These are phyloP conservation scores for Myopa testacea DNA, from an alignment of 2,888 invertebrate species.

Conservation along the genomic window DNA sequence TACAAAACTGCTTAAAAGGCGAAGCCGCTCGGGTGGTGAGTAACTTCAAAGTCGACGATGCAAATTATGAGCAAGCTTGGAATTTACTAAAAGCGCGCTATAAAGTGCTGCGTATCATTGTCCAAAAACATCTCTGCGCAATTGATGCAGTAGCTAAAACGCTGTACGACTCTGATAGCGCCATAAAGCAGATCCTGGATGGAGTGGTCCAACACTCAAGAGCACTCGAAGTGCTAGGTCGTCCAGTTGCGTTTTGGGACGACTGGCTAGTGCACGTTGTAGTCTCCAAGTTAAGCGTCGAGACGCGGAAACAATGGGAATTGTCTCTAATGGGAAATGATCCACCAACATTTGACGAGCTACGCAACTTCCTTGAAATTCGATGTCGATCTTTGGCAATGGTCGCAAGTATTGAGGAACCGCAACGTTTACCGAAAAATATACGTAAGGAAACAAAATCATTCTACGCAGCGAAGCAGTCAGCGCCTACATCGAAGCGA, in stretches of 20 bases:
- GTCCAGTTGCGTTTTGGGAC: not conserved
- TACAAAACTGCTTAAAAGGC: not conserved
- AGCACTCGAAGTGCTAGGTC: not conserved
- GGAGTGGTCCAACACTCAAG: not conserved
- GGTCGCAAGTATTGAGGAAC: not conserved
- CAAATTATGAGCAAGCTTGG: not conserved
- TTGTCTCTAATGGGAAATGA: not conserved
- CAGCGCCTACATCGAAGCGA: not conserved
- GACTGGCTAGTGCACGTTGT: not conserved
- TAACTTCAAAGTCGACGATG: not conserved
- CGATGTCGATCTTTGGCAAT: not conserved
- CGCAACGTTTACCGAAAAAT: not conserved
- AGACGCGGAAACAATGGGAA: constrained; percentile 1
- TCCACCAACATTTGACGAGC: not conserved
- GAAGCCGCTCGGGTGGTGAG: not conserved
- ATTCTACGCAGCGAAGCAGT: too few relatives aligned
- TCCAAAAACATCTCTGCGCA: not conserved
- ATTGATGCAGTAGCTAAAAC: not conserved
- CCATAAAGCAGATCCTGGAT: too few relatives aligned
- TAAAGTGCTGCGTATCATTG: not conserved
- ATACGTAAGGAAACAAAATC: too few relatives aligned
- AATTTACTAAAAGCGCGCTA: not conserved
- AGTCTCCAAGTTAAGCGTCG: not conserved
- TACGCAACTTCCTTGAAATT: not conserved
- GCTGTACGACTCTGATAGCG: too few relatives aligned